Evolutionary conservation across 2,888 invertebrate species (phyloP).

Genomic region (Pocota personata): DNA sequence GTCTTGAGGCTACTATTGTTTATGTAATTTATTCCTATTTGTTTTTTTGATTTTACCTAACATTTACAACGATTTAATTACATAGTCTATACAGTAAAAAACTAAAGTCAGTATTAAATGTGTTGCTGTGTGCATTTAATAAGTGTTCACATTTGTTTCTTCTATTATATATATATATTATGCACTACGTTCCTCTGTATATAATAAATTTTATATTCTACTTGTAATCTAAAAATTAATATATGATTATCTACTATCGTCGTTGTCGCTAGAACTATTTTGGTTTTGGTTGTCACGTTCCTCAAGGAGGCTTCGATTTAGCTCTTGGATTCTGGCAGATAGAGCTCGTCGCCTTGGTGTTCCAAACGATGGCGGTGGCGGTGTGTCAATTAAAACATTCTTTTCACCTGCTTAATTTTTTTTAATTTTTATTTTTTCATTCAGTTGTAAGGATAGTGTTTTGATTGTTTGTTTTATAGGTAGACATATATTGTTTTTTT

Average conservation of each 20-base stretch:
- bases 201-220: constrained; percentile 58
- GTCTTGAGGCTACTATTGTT: constrained; percentile 16
- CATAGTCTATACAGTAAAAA: constrained; percentile 64
- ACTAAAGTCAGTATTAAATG: constrained; percentile 55
- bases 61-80: constrained; percentile 63
- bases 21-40: neutral
- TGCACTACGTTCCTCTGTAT: constrained; percentile 34
- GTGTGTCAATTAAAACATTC: constrained; percentile 91
- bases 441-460: constrained; percentile 60
- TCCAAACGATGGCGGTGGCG: constrained; percentile 83
- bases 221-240: constrained; percentile 28
- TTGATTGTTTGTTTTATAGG: constrained; percentile 46
- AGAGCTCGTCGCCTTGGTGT: constrained; percentile 82
- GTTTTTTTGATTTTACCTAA: constrained; percentile 15
- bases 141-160: constrained; percentile 56
- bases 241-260: constrained; percentile 80
- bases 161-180: constrained; percentile 35
- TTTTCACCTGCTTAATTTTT: constrained; percentile 88
- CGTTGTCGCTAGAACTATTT: constrained; percentile 82
- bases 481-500: constrained; percentile 42
- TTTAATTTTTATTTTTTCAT: constrained; percentile 48
- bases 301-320: constrained; percentile 82
- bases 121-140: constrained; percentile 69
- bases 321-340: constrained; percentile 82
- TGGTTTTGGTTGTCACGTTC: constrained; percentile 81